Evolutionary conservation across 2,113 vertebrate genomes (phyloP).

Genomic region (Platichthys stellatus): DNA sequence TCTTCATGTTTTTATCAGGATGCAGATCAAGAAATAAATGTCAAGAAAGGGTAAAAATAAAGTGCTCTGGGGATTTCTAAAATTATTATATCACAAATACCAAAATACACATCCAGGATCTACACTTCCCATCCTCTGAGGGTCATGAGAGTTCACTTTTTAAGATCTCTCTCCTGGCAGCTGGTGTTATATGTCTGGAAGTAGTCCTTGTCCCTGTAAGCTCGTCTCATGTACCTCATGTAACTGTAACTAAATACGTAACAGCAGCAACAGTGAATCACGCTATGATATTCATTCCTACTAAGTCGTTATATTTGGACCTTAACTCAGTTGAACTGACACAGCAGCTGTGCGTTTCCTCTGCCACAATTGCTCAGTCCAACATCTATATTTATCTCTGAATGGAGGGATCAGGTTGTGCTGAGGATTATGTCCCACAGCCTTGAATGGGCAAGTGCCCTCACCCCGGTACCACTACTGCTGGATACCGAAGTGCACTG

Average conservation of each 20-base stretch:
- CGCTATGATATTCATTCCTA: conserved; percentile 5
- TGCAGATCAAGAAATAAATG: no score
- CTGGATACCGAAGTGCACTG: background rate
- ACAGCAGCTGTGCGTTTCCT: conserved; percentile 61
- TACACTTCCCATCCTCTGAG: background rate
- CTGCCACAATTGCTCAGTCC: conserved; percentile 15
- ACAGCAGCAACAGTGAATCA: conserved; percentile 51
- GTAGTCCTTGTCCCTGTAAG: conserved; percentile 27
- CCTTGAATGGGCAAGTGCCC: conserved; percentile 66
- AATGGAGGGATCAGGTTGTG: conserved; percentile 17
- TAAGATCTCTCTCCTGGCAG: background rate
- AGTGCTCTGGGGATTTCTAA: no score
- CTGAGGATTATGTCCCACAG: conserved; percentile 17
- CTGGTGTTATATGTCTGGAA: conserved; percentile 18
- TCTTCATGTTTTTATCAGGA: no score
- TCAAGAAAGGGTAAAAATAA: no score
- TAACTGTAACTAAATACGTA: conserved; percentile 19
- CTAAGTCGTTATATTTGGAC: conserved; percentile 30
- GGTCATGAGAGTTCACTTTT: background rate
- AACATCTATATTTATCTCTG: conserved; percentile 69
- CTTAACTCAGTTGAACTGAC: conserved; percentile 4
- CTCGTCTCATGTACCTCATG: background rate
- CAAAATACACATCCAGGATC: background rate
- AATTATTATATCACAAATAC: background rate
- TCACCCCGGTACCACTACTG: background rate